phyloP scores from a whole-genome alignment of 2,113 vertebrate species.

The Sorex araneus region DNA sequence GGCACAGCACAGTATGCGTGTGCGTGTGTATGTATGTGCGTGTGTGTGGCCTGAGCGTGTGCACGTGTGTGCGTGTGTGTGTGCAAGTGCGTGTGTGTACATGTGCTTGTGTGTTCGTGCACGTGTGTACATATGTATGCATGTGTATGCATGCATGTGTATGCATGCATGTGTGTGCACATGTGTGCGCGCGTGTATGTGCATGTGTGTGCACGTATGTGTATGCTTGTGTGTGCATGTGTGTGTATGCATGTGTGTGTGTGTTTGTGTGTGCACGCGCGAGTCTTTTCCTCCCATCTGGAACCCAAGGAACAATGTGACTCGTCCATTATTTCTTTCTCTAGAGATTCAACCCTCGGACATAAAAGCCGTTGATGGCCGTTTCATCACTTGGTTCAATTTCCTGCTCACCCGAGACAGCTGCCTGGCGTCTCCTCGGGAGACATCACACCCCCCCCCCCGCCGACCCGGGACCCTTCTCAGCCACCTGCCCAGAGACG shows the following conservation, averaged over 20 bases:
- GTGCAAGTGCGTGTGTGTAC: too few relatives aligned
- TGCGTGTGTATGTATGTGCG: too few relatives aligned
- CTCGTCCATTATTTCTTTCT: conserved; percentile 20
- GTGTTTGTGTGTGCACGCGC: neutral
- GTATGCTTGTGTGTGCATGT: too few relatives aligned
- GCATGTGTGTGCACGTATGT: too few relatives aligned
- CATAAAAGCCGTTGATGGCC: conserved; percentile 51
- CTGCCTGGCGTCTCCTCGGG: neutral
- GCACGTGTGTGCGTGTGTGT: too few relatives aligned
- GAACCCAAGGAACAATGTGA: neutral
- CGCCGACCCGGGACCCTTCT: neutral
- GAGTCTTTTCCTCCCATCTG: neutral
- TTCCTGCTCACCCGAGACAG: conserved; percentile 47
- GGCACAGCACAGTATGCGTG: too few relatives aligned
- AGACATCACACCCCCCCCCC: neutral
- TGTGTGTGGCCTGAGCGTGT: too few relatives aligned
- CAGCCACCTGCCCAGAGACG: conserved; percentile 14
- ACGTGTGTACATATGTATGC: too few relatives aligned
- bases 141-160: neutral
- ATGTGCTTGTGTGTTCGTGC: too few relatives aligned
- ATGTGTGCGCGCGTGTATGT: too few relatives aligned
- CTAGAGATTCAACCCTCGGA: conserved; percentile 18
- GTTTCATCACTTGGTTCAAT: conserved; percentile 17
- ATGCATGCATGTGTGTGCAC: too few relatives aligned
- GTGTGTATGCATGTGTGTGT: too few relatives aligned